Conservation (phyloP, 2,888 invertebrate species). For the Caenorhabditis sp. region DNA sequence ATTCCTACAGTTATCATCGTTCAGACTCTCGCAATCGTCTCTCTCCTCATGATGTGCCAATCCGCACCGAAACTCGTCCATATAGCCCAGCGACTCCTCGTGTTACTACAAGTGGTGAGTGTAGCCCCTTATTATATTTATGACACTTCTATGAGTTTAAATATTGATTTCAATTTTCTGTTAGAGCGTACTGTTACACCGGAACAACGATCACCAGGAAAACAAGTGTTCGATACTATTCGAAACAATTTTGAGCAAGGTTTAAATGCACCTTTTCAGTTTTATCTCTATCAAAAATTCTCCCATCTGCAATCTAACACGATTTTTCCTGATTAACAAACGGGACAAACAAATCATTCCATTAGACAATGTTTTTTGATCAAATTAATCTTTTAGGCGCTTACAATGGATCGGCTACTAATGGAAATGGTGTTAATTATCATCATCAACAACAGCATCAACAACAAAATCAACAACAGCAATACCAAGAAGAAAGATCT, state of each 20-base stretch:
- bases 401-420: slow-evolving; percentile 21
- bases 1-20: slow-evolving; percentile 55
- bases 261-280: slow-evolving; percentile 15
- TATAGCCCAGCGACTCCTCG: slow-evolving; percentile 30
- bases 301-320: background rate
- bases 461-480: background rate
- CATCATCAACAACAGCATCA: slow-evolving; percentile 8
- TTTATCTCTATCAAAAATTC: background rate
- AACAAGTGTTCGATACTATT: slow-evolving; percentile 51
- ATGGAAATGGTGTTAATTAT: slow-evolving; percentile 14
- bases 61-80: slow-evolving; percentile 42
- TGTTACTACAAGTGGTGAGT: slow-evolving; percentile 36
- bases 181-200: slow-evolving; percentile 37
- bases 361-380: background rate
- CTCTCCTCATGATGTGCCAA: slow-evolving; percentile 50
- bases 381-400: slow-evolving; percentile 12
- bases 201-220: slow-evolving; percentile 54
- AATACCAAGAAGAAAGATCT: slow-evolving; percentile 29
- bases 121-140: background rate
- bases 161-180: slow-evolving; percentile 1
- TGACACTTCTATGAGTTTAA: too few species aligned
- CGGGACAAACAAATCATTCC: background rate
- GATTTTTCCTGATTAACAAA: slow-evolving; percentile 6
- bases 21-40: slow-evolving; percentile 52
- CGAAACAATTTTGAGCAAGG: slow-evolving; percentile 61